A percentile compares a stretch with the other conserved stretches of the same genome.
Conservation (phyloP, 2,113 vertebrate species). For the Podarcis muralis region DNA sequence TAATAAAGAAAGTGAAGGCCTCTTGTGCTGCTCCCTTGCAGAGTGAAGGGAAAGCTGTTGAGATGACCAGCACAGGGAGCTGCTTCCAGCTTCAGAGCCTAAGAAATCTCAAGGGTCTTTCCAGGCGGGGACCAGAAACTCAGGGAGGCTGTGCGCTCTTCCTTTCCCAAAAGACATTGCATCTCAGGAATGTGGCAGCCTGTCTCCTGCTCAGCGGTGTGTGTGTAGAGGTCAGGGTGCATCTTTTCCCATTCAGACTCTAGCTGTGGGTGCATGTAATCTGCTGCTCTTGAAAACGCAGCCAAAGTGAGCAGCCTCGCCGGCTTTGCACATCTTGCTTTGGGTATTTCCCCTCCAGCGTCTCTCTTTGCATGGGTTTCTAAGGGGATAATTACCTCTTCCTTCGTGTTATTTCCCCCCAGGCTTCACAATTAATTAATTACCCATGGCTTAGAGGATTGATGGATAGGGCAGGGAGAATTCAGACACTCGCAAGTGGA, state of each 20-base stretch:
- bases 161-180: background rate
- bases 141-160: background rate
- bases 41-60: too few species aligned
- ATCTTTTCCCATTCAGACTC: background rate
- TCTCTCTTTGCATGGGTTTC: background rate
- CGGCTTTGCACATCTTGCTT: too few species aligned
- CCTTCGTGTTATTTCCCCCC: background rate
- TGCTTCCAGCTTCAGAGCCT: too few species aligned
- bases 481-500: rapidly evolving
- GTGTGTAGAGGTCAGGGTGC: background rate
- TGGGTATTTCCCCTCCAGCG: background rate
- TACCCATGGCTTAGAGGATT: rapidly evolving
- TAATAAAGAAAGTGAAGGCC: too few species aligned
- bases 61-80: too few species aligned
- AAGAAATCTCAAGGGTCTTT: too few species aligned
- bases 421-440: background rate
- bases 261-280: background rate
- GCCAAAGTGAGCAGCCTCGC: too few species aligned
- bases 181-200: background rate
- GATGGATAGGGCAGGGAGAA: background rate
- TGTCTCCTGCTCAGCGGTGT: background rate
- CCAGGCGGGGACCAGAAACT: background rate
- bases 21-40: too few species aligned
- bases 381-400: background rate
- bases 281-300: background rate